A percentile compares a stretch with the other conserved stretches of the same genome.
These are phyloP conservation scores for Tetramorium parvispinum DNA, from an alignment of 1,140 invertebrate genomes.

Conservation along the genomic window DNA sequence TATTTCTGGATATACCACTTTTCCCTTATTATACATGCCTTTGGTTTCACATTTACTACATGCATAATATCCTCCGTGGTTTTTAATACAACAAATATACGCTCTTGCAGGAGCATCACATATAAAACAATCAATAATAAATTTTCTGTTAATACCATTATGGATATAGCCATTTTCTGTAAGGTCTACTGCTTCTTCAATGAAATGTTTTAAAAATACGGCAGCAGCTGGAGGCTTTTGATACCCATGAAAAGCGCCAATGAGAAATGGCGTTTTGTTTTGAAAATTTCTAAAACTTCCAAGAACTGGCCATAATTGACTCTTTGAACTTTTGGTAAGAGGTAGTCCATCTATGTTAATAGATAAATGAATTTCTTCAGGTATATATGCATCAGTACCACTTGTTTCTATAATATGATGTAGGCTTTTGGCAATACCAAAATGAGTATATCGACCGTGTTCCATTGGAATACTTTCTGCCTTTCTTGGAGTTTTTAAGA, in stretches of 20 bases:
- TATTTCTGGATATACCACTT: slow-evolving; percentile 17
- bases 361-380: slow-evolving; percentile 18
- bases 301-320: slow-evolving; percentile 6
- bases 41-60: slow-evolving; percentile 16
- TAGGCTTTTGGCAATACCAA: not conserved
- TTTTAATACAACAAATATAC: slow-evolving; percentile 8
- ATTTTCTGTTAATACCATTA: not conserved
- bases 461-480: not conserved
- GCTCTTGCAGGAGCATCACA: slow-evolving; percentile 15
- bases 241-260: not conserved
- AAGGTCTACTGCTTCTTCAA: not conserved
- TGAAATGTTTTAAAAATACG: not conserved
- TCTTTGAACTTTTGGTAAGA: slow-evolving; percentile 13
- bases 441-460: not conserved
- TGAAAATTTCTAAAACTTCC: not conserved
- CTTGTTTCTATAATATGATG: slow-evolving; percentile 3
- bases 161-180: not conserved
- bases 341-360: slow-evolving; percentile 5
- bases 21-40: not conserved
- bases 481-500: not conserved
- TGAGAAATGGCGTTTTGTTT: not conserved
- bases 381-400: not conserved
- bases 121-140: slow-evolving; percentile 24
- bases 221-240: not conserved
- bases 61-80: slow-evolving; percentile 20